A percentile compares a stretch with the other conserved stretches of the same genome.
These are phyloP conservation scores for Choristoneura rosaceana DNA, from an alignment of 2,888 invertebrate species.

Conservation along the genomic window DNA sequence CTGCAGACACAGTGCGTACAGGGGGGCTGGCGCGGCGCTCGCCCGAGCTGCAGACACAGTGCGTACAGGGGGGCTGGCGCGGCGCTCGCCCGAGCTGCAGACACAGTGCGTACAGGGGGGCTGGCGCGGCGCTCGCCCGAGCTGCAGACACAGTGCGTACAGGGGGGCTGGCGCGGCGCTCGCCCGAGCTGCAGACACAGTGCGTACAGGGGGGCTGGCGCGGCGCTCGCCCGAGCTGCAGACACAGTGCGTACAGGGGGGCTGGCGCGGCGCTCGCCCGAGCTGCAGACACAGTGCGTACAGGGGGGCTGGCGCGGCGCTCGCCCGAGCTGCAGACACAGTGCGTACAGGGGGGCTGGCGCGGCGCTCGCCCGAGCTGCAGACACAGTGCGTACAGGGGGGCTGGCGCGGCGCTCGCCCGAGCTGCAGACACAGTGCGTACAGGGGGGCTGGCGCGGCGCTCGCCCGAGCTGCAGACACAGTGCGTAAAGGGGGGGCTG, in stretches of 20 bases:
- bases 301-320: slow-evolving; percentile 82
- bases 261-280: slow-evolving; percentile 7
- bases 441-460: slow-evolving; percentile 48
- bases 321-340: slow-evolving; percentile 56
- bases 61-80: slow-evolving; percentile 90
- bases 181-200: slow-evolving; percentile 95
- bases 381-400: background rate
- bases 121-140: background rate
- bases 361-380: slow-evolving; percentile 4
- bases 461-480: slow-evolving; percentile 4
- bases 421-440: slow-evolving; percentile 92
- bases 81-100: slow-evolving; percentile 97
- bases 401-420: slow-evolving; percentile 97
- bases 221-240: background rate
- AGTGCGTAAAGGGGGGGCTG: slow-evolving; percentile 87
- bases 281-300: background rate
- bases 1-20: slow-evolving; percentile 89
- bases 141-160: background rate
- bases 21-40: slow-evolving; percentile 3
- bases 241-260: background rate
- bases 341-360: slow-evolving; percentile 87
- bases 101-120: slow-evolving; percentile 84
- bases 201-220: slow-evolving; percentile 55
- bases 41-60: background rate
- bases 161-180: slow-evolving; percentile 96